Evolutionary conservation across 2,888 invertebrate species (phyloP).

Genomic region (Morpho helenor): DNA sequence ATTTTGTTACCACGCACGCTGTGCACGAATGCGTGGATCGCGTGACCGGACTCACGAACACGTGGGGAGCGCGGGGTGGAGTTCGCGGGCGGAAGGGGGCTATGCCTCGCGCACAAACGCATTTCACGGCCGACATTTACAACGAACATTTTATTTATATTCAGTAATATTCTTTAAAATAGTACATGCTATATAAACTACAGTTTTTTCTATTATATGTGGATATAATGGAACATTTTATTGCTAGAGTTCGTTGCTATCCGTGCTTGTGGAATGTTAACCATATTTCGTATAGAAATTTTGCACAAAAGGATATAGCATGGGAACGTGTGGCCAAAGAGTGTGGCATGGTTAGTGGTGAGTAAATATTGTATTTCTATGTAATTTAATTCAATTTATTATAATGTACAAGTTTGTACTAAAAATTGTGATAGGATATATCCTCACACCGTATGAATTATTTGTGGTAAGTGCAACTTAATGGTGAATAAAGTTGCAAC

Average conservation of each 20-base stretch:
- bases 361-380: conserved; percentile 15
- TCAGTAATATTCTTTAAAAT: not conserved
- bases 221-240: conserved; percentile 30
- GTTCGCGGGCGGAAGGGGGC: not conserved
- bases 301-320: conserved; percentile 27
- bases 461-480: no score
- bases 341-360: conserved; percentile 29
- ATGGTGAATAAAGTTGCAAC: no score
- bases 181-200: no score
- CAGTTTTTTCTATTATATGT: no score
- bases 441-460: no score
- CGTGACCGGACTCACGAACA: not conserved
- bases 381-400: not conserved
- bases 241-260: conserved; percentile 29
- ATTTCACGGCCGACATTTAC: not conserved
- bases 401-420: not conserved
- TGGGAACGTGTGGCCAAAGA: conserved; percentile 32
- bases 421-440: no score
- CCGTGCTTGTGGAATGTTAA: conserved; percentile 32
- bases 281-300: conserved; percentile 29
- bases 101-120: not conserved
- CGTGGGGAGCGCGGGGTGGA: not conserved
- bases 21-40: not conserved
- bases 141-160: not conserved
- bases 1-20: not conserved